phyloP scores from a whole-genome alignment of 2,113 vertebrate species.

The Sphaerodactylus townsendi region DNA sequence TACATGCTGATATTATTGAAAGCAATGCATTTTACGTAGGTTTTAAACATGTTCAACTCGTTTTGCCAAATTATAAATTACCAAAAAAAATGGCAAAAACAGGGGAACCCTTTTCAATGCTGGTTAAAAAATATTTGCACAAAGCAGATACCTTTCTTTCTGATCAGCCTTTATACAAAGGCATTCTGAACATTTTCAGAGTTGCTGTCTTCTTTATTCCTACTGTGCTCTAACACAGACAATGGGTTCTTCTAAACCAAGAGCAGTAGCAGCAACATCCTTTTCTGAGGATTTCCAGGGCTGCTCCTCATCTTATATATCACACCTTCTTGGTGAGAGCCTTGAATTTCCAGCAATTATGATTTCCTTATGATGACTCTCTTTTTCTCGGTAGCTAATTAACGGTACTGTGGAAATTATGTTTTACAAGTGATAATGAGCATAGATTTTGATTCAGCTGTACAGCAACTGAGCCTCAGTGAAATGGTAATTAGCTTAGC shows the following conservation, averaged over 20 bases:
- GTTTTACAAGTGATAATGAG: constrained; percentile 66
- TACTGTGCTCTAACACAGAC: background rate
- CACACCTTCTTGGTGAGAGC: background rate
- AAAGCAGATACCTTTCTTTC: too few species aligned
- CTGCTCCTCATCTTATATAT: background rate
- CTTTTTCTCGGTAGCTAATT: constrained; percentile 61
- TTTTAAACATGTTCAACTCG: too few species aligned
- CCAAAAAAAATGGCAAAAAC: too few species aligned
- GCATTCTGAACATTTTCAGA: background rate
- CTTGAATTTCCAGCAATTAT: background rate
- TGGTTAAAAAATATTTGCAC: too few species aligned
- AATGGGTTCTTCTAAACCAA: background rate
- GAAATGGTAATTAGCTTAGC: constrained; percentile 62
- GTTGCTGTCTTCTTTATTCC: background rate
- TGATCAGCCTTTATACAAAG: background rate
- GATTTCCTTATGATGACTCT: constrained; percentile 42
- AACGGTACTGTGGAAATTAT: constrained; percentile 51
- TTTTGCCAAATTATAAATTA: too few species aligned
- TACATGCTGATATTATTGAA: too few species aligned
- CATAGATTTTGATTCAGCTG: constrained; percentile 44
- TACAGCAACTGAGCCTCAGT: constrained; percentile 45
- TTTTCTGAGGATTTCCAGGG: background rate
- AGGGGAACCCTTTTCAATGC: too few species aligned
- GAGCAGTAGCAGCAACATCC: background rate
- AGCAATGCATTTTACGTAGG: too few species aligned